A percentile compares a stretch with the other conserved stretches of the same genome.
phyloP scores from a whole-genome alignment of 2,888 invertebrate species.

The Tricholauxania praeusta region DNA sequence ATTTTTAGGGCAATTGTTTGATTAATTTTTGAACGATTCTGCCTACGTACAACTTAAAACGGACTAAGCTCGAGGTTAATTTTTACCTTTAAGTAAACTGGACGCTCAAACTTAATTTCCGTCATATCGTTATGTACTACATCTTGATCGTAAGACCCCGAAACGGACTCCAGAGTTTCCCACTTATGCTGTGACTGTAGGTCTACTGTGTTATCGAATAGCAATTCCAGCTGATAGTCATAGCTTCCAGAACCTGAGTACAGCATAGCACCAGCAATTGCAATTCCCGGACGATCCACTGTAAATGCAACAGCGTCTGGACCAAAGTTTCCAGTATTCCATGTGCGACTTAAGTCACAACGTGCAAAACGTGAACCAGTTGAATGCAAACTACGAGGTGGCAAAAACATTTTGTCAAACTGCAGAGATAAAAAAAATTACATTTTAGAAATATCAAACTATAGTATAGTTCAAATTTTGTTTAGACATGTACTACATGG shows the following conservation, averaged over 20 bases:
- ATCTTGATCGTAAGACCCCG: slow-evolving; percentile 86
- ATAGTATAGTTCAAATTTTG: too few relatives aligned
- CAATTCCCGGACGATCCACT: slow-evolving; percentile 90
- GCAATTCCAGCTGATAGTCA: slow-evolving; percentile 90
- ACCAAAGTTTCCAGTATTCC: slow-evolving; percentile 97
- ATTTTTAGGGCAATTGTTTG: too few relatives aligned
- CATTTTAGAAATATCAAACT: neutral
- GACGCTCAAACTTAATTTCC: slow-evolving; percentile 90
- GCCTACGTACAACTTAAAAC: too few relatives aligned
- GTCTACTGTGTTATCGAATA: slow-evolving; percentile 78
- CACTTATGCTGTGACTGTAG: slow-evolving; percentile 76
- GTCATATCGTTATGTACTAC: slow-evolving; percentile 90
- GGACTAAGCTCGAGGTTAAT: too few relatives aligned
- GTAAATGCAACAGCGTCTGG: slow-evolving; percentile 96
- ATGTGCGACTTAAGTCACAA: slow-evolving; percentile 88
- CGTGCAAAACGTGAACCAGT: slow-evolving; percentile 93
- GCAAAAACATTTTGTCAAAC: slow-evolving; percentile 66
- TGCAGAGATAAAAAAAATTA: slow-evolving; percentile 41
- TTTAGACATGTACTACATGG: too few relatives aligned
- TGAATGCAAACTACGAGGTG: slow-evolving; percentile 81
- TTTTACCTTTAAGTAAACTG: slow-evolving; percentile 83
- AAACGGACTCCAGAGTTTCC: slow-evolving; percentile 86
- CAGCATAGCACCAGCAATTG: slow-evolving; percentile 89
- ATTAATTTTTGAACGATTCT: too few relatives aligned
- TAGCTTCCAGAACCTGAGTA: slow-evolving; percentile 91